phyloP scores from a whole-genome alignment of 2,113 vertebrate genomes.

The Psittacus erithacus region DNA sequence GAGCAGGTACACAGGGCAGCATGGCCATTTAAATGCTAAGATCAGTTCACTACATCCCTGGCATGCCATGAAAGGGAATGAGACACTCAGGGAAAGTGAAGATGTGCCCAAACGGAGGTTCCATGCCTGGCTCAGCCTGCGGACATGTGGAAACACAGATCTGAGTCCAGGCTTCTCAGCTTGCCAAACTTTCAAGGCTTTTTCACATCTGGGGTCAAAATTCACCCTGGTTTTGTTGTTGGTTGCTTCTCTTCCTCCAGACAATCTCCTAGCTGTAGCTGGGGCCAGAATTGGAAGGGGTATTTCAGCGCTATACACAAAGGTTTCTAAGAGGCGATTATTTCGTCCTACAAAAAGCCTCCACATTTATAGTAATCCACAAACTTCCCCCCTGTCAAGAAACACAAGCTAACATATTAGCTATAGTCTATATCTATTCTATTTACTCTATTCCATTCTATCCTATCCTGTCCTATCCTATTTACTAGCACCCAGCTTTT shows the following conservation, averaged over 20 bases:
- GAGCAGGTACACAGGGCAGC: not conserved
- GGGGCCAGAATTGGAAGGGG: rapidly evolving
- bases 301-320: not conserved
- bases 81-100: not conserved
- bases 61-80: not conserved
- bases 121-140: not conserved
- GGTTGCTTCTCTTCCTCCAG: not conserved
- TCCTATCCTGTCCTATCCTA: not conserved
- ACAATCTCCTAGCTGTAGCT: rapidly evolving
- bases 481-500: not conserved
- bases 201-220: not conserved
- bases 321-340: not conserved
- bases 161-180: not conserved
- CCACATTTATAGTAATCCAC: not conserved
- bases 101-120: not conserved
- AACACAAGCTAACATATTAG: not conserved
- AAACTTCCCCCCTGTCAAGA: not conserved
- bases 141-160: not conserved
- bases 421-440: not conserved
- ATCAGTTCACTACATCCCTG: not conserved
- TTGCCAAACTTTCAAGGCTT: not conserved
- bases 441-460: not conserved
- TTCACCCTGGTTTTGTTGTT: not conserved
- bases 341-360: not conserved
- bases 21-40: not conserved